Evolutionary conservation across 2,797 vertebrate genomes (phyloP), one percentile per base, ranked within the genome.

Genomic region (Rachycentron canadum): DNA sequence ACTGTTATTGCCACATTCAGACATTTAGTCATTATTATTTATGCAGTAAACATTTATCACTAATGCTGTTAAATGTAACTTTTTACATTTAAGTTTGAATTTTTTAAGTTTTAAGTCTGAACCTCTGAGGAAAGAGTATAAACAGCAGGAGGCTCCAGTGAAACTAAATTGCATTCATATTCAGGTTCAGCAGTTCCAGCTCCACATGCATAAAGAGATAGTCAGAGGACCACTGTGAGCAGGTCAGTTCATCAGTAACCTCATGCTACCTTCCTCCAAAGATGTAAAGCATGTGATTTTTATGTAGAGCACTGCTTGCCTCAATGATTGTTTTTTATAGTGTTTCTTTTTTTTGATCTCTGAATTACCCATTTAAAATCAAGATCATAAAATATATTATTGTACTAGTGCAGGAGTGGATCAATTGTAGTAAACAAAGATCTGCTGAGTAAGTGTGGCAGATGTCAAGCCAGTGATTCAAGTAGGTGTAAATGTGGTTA

Each of bases 381-480:
- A 23, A 23, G 11, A 69, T 56, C 23, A 56, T 34, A 63, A 68
- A 17, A 62, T 26, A n/a, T 2, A 26, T 16, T 19, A 30, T 9
- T 56, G 17, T 17, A 23, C 13, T 19, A 64, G 23, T 7, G 0
- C 0, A 36, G 2, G 61, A 62, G 26, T 23, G 10, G 11, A 47
- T 68, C 21, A 43, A 50, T 45, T 45, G 7, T 43, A 66, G 71
- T 41, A 43, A 73, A 40, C 34, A 57, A 57, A 49, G 2, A 60
- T 7, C 50, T 38, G 23, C 65, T 19, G 38, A 19, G 21, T 25
- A 55, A 19, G 62, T 43, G 38, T 8, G n/a, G 5, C 61, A 61
- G 73, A 72, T 57, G 41, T 73, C 25, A 77, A 81, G 68, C 41
- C 60, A 59, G 16, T 11, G 7, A 25, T 34, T 63, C 26, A 66